A percentile compares a stretch with the other conserved stretches of the same genome.
Conservation (phyloP, 2,113 vertebrate species). For the Hassar affinis region DNA sequence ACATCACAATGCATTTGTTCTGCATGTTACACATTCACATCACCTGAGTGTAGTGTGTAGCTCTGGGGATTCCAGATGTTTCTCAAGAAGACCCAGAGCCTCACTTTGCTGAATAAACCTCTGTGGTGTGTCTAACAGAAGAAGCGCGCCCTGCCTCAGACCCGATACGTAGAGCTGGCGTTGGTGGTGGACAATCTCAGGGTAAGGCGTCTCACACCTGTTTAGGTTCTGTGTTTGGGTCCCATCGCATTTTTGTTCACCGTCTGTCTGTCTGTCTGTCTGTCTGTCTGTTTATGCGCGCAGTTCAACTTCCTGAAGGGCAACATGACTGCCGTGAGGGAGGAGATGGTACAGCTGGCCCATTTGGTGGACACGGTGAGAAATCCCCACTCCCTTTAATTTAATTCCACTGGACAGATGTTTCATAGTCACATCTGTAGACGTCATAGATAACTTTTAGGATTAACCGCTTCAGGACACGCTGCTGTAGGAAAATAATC, state of each 20-base stretch:
- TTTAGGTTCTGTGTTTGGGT: no score
- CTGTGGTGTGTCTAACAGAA: constrained; percentile 58
- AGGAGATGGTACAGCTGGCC: constrained; percentile 77
- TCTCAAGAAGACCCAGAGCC: no score
- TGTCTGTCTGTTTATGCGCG: constrained; percentile 42
- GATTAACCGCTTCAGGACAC: no score
- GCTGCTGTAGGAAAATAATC: no score
- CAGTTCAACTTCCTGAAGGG: constrained; percentile 71
- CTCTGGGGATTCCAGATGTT: neutral
- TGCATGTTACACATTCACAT: no score
- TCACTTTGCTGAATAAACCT: neutral
- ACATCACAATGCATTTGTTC: no score
- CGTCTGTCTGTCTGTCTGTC: no score
- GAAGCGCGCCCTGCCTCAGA: constrained; percentile 75
- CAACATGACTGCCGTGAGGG: constrained; percentile 66
- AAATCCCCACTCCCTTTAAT: no score
- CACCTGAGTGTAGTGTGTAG: neutral
- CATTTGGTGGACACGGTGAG: constrained; percentile 84
- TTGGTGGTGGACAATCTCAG: constrained; percentile 81
- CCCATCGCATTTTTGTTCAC: neutral
- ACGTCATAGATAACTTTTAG: no score
- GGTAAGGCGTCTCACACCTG: constrained; percentile 65
- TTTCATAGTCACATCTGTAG: no score
- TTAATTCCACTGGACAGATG: neutral
- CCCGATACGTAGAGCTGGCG: constrained; percentile 81